phyloP scores from a whole-genome alignment of 2,797 vertebrate genomes.

The Pipistrellus nathusii region DNA sequence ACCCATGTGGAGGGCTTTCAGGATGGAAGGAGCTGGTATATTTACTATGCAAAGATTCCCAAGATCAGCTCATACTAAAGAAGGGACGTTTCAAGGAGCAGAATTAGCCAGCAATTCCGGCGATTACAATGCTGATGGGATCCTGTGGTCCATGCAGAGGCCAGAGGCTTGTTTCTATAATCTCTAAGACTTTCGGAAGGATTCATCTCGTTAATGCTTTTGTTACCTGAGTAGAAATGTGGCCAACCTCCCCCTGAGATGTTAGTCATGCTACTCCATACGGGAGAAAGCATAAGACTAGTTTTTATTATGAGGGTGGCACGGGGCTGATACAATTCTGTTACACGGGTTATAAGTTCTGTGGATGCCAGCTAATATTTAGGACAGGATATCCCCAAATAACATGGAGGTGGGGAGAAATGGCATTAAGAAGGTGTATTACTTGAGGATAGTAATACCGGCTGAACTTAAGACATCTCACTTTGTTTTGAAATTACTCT shows the following conservation, averaged over 20 bases:
- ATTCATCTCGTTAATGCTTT: not conserved
- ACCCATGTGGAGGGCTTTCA: not conserved
- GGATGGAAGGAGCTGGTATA: not conserved
- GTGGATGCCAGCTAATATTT: not conserved
- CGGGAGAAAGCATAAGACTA: not conserved
- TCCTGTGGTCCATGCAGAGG: not conserved
- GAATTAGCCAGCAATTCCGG: not conserved
- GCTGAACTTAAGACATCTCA: conserved; percentile 7
- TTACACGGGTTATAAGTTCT: not conserved
- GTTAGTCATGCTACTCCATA: not conserved
- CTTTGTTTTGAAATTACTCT: conserved; percentile 18
- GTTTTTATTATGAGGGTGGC: not conserved
- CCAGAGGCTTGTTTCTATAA: not conserved
- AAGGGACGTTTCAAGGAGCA: not conserved
- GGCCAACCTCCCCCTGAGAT: not conserved
- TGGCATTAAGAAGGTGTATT: not conserved
- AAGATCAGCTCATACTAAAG: not conserved
- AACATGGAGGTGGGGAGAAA: not conserved
- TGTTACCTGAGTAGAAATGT: not conserved
- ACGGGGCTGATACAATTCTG: not conserved
- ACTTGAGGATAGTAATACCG: not conserved
- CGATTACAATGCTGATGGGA: fast-evolving
- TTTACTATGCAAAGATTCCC: not conserved
- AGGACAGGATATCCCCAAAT: not conserved
- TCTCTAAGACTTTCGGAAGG: not conserved